Evolutionary conservation across 2,113 vertebrate genomes (phyloP).

Genomic region (Neoarius graeffei): DNA sequence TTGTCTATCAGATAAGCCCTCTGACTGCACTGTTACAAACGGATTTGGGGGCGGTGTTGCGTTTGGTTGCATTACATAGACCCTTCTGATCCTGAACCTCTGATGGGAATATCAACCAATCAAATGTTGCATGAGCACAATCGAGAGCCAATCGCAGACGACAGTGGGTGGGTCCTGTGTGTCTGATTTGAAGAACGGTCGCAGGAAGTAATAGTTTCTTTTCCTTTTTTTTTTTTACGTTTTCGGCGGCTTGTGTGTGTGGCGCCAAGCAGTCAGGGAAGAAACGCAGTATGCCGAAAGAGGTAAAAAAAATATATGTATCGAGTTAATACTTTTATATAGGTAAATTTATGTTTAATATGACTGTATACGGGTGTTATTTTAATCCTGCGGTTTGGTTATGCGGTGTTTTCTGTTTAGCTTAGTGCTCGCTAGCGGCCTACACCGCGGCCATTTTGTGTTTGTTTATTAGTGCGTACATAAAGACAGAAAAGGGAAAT

Average conservation of each 20-base stretch:
- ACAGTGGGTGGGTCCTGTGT: conserved; percentile 35
- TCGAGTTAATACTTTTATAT: not conserved
- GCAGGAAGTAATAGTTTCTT: not conserved
- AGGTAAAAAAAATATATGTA: conserved; percentile 51
- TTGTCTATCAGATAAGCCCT: not conserved
- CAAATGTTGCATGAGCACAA: conserved; percentile 61
- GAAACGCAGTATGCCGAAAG: conserved; percentile 56
- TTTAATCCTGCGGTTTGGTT: not conserved
- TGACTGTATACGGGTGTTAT: not conserved
- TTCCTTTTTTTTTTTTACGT: not conserved
- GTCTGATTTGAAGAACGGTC: conserved; percentile 52
- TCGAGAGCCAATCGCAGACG: conserved; percentile 59
- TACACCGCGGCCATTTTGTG: not conserved
- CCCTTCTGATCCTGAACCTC: not conserved
- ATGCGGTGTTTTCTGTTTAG: not conserved
- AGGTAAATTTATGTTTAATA: not conserved
- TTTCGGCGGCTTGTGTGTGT: conserved; percentile 17
- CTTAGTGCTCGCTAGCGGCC: too few species aligned
- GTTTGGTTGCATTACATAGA: not conserved
- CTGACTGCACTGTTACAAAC: not conserved
- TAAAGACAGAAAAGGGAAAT: too few species aligned
- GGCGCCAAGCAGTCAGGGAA: too few species aligned
- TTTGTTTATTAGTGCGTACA: not conserved
- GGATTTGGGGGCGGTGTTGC: not conserved
- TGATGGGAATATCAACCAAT: conserved; percentile 52